Evolutionary conservation across 2,888 invertebrate genomes (phyloP), one percentile per base, ranked within the genome.

Genomic region (Amphipyra tragopoginis): DNA sequence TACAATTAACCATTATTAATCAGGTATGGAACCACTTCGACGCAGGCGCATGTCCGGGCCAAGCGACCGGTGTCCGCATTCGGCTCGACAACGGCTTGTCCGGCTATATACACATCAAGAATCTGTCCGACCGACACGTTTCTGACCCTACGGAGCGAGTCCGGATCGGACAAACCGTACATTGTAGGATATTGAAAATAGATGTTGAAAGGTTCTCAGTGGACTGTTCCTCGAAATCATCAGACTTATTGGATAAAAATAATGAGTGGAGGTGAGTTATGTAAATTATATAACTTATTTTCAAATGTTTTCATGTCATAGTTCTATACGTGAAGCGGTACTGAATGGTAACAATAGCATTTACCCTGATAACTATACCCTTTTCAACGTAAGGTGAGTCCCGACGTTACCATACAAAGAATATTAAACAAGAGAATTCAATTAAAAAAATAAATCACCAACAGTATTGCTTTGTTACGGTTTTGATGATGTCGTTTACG

Each of bases 11-110:
- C 29, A 29, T 29, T 29, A 29, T 29, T 29, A 29, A 36, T 10
- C 14, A 95, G 95, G 99, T 99, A 49, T 99, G 99, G 99, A 98
- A 98, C 91, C 99, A 99, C 90, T 99, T 99, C 94, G 99, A 99
- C 91, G 98, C 98, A 0, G 98, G 98, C 33, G 96, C 97, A 1
- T 99, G 99, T 92, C 99, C 98, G 0, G 99, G 99, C 0, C 98
- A 98, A 87, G 98, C 99, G 0, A 97, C 98, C 0, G 99, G 99
- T 0, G 97, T 99, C 0, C 96, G 98, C 65, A 95, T 98, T 42
- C 95, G 98, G 0, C 93, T 99, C 2, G 99, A 99, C 90, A 99
- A 99, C 88, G 98, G 98, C 0, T 95, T 98, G 38, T 97, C 97
- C 11, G 99, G 99, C 0, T 99, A 99, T 88, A 98, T 99, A 81